Evolutionary conservation across 2,888 invertebrate genomes (phyloP).

Genomic region (Orthonevra nobilis): DNA sequence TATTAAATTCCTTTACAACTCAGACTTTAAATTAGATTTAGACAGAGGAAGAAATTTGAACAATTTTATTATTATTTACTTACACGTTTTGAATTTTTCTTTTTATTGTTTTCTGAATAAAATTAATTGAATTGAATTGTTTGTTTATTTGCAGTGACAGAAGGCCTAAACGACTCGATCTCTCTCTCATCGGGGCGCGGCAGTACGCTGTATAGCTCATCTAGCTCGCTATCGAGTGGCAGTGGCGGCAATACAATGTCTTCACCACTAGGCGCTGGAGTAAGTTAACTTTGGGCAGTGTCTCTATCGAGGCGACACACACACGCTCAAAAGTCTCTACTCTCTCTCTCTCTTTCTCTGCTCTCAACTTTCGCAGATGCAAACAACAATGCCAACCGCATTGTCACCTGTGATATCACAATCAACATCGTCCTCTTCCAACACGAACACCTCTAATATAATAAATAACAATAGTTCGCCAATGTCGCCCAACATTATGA

Average conservation of each 20-base stretch:
- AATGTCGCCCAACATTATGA: constrained; percentile 72
- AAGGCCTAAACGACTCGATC: constrained; percentile 75
- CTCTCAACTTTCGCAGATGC: constrained; percentile 73
- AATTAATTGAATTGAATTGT: not conserved
- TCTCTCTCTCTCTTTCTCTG: constrained; percentile 69
- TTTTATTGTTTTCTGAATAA: no score
- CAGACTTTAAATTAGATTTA: no score
- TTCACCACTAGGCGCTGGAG: constrained; percentile 79
- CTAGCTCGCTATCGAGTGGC: constrained; percentile 81
- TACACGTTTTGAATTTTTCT: no score
- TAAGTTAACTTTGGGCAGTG: constrained; percentile 74
- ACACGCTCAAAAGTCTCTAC: constrained; percentile 61
- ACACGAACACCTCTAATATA: constrained; percentile 66
- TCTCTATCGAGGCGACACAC: constrained; percentile 62
- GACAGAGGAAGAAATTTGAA: no score
- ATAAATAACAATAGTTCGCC: constrained; percentile 72
- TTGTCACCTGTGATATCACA: constrained; percentile 79
- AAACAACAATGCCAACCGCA: constrained; percentile 76
- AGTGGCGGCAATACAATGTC: constrained; percentile 80
- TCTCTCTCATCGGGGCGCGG: constrained; percentile 77
- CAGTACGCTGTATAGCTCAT: constrained; percentile 81
- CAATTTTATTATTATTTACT: no score
- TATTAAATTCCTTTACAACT: no score
- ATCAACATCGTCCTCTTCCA: constrained; percentile 72
- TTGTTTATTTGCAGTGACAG: constrained; percentile 71